Evolutionary conservation across 30 jellyfish, hydroid and myxozoan species (phyloP), one percentile per base, ranked within the genome.

Genomic region (Phacellophora camtschatica): DNA sequence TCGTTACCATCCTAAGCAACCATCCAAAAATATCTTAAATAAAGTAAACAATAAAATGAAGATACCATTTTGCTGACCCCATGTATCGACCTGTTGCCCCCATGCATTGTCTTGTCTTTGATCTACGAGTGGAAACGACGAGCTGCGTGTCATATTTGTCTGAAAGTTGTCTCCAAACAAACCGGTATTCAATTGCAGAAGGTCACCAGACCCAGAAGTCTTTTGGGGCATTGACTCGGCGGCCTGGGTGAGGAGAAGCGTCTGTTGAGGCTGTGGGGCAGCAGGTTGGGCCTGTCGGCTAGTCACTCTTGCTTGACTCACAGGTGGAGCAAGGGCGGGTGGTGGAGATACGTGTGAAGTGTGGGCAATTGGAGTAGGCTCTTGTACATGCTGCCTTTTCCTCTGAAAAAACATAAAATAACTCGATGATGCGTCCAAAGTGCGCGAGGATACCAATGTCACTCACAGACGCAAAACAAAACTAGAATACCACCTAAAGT

Each of bases 201-300:
- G 79, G 65, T 88, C 97, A 45, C 68, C 39, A 0, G 94, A 77
- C 9, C 85, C 94, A 4, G 90, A 30, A 2, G 94, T 24, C 71
- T 69, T 71, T 57, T 76, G 83, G 31, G 92, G 78, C 25, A 77
- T 49, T 5, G 71, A 81, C 82, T 74, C 74, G 7, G 83, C 86
- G 0, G 88, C 80, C 48, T 71, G 85, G 3, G 50, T 43, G 46
- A 62, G 69, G 24, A 65, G 78, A 9, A 46, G 88, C 61, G 50
- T 84, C 34, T 25, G 19, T 31, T 46, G 88, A 3, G 85, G 55
- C 37, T 35, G 72, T 10, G 77, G 78, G 11, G 80, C 73, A 2
- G 75, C 42, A 9, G 27, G 64, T 28, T 39, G 81, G 6, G 70
- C 53, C 5, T 74, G 58, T 18, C 82, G 45, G 63, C 36, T 56